Evolutionary conservation across 2,888 invertebrate genomes (phyloP), one percentile per base, ranked within the genome.

Genomic region (Apantesis nais): DNA sequence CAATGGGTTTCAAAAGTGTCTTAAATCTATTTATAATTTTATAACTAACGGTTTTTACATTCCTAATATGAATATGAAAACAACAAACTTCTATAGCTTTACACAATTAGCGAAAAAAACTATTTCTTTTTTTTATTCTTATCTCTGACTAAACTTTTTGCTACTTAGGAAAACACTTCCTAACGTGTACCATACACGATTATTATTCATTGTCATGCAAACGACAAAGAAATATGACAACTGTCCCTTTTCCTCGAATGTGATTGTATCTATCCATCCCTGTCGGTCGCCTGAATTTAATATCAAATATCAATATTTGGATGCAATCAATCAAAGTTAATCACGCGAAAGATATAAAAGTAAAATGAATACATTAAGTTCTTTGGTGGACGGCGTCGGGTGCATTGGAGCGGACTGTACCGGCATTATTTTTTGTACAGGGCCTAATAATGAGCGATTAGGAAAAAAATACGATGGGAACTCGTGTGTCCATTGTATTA

Each of bases 251-350:
- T 79, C 68, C 75, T 76, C 82, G 69, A 66, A 41, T 70, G 52
- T 61, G 72, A 72, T 67, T 67, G 66, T 78, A 80, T 86, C 76
- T 77, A 66, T 78, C 78, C 72, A 74, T 89, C 87, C 80, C 82
- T 80, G 78, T 90, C 86, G 81, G 82, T 85, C 84, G 80, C 80
- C 86, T 85, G 87, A 85, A 85, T 89, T 89, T 87, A 90, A 91
- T 90, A 92, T 91, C 88, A 90, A 91, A 93, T 90, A 92, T 93
- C 93, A 94, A 94, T 94, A 93, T 93, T 94, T 93, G 90, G 92
- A 93, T 91, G 90, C 92, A 90, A 94, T 95, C 93, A 93, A 94
- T 95, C 94, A 94, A 92, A 93, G 90, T 93, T 94, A 94, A 94
- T 95, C 94, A 94, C 90, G 93, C 91, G 94, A 93, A 93, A 93